Percentiles rank a stretch among this genome's conserved stretches.
Conservation (phyloP, 2,113 vertebrate genomes). For the Brienomyrus brachyistius region DNA sequence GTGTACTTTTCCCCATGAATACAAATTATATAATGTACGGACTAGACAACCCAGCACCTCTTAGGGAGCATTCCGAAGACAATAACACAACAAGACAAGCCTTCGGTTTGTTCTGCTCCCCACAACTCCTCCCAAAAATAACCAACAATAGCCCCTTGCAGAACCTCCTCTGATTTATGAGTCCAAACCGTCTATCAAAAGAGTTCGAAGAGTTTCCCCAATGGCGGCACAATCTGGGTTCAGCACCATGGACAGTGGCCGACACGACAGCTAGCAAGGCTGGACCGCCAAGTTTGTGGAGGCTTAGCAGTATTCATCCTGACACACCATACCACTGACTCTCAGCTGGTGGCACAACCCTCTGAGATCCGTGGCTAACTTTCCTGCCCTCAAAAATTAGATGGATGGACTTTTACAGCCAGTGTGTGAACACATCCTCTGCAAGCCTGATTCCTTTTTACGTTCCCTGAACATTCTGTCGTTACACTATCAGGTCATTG, state of each 20-base stretch:
- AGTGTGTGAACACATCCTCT: too few species aligned
- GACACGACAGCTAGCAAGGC: too few species aligned
- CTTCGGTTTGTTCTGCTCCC: background rate
- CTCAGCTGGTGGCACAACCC: too few species aligned
- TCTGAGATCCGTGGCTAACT: too few species aligned
- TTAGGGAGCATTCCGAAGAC: background rate
- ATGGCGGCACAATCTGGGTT: background rate
- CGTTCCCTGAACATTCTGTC: too few species aligned
- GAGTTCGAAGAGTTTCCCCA: background rate
- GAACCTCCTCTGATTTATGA: background rate
- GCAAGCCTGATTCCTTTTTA: too few species aligned
- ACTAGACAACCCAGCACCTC: background rate
- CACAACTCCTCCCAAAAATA: background rate
- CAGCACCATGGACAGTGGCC: conserved; percentile 13
- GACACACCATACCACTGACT: too few species aligned
- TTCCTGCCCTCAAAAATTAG: too few species aligned
- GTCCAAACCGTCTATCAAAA: background rate
- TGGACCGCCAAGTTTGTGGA: too few species aligned
- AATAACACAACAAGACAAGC: background rate
- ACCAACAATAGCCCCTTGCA: background rate
- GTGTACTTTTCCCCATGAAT: background rate
- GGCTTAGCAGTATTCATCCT: too few species aligned
- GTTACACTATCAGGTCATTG: too few species aligned
- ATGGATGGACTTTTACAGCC: too few species aligned
- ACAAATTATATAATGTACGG: background rate